phyloP scores from a whole-genome alignment of 1,140 invertebrate genomes.

The silkworm (Bombyx mori) region DNA sequence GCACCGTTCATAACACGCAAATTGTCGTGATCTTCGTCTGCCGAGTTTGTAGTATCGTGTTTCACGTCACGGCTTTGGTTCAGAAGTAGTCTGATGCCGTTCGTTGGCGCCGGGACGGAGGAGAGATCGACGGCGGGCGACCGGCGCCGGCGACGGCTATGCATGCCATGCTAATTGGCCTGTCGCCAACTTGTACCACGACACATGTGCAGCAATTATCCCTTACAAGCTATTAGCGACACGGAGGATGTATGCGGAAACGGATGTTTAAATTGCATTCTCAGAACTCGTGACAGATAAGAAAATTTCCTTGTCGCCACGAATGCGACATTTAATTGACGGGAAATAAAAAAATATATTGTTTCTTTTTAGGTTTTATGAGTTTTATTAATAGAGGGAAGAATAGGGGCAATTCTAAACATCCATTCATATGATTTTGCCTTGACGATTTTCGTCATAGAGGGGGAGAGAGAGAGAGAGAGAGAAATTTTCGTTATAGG shows the following conservation, averaged over 20 bases:
- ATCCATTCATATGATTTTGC: too few relatives aligned
- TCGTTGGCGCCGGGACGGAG: slow-evolving; percentile 12
- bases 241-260: slow-evolving; percentile 56
- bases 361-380: too few relatives aligned
- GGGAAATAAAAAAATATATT: too few relatives aligned
- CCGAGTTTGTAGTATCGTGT: slow-evolving; percentile 22
- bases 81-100: slow-evolving; percentile 12
- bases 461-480: too few relatives aligned
- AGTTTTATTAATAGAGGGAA: too few relatives aligned
- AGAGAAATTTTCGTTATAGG: too few relatives aligned
- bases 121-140: slow-evolving; percentile 25
- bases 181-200: slow-evolving; percentile 45
- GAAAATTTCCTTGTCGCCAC: slow-evolving; percentile 24
- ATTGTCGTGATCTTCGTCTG: too few relatives aligned
- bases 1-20: too few relatives aligned
- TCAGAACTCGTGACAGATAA: slow-evolving; percentile 35
- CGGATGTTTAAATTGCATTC: slow-evolving; percentile 67
- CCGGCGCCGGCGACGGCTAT: slow-evolving; percentile 34
- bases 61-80: slow-evolving; percentile 25
- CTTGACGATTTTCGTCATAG: too few relatives aligned
- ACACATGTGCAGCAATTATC: slow-evolving; percentile 68
- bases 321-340: too few relatives aligned
- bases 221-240: slow-evolving; percentile 58
- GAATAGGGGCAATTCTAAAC: too few relatives aligned
- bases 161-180: slow-evolving; percentile 60